Percentiles rank a stretch among this genome's conserved stretches.
phyloP scores from a whole-genome alignment of 2,888 invertebrate species.

The Drosophila yooni region DNA sequence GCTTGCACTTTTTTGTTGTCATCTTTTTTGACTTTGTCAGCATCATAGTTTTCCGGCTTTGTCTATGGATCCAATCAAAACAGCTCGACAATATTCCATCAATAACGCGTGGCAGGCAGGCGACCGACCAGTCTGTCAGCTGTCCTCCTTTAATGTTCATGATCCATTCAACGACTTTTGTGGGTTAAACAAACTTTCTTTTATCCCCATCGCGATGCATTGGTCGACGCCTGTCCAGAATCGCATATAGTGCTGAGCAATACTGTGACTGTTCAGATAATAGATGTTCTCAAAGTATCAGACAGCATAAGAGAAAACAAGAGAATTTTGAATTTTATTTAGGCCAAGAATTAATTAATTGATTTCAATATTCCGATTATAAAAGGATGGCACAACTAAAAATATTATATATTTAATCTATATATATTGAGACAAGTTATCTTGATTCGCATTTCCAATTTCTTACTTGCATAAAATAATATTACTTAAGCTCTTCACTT shows the following conservation, averaged over 20 bases:
- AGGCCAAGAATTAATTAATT: background rate
- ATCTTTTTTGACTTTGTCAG: slow-evolving; percentile 21
- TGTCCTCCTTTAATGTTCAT: slow-evolving; percentile 37
- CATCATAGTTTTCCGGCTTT: slow-evolving; percentile 33
- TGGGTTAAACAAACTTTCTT: slow-evolving; percentile 44
- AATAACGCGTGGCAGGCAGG: slow-evolving; percentile 51
- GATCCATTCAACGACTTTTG: slow-evolving; percentile 38
- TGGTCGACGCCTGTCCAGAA: slow-evolving; percentile 11
- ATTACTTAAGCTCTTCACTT: background rate
- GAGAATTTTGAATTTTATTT: background rate
- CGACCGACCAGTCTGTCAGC: slow-evolving; percentile 1
- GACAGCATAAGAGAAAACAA: background rate
- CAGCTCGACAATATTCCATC: slow-evolving; percentile 73
- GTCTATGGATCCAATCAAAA: slow-evolving; percentile 46
- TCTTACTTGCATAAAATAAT: background rate
- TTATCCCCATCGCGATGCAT: slow-evolving; percentile 11
- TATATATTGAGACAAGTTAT: background rate
- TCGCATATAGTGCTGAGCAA: background rate
- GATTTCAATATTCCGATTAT: background rate
- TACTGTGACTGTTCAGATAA: background rate
- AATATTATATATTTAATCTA: background rate
- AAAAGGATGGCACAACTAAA: background rate
- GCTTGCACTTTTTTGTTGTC: slow-evolving; percentile 15
- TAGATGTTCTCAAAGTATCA: background rate
- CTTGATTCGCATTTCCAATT: background rate